These are phyloP conservation scores for Drosophila kohkoa DNA, from an alignment of 1,140 invertebrate genomes.

Conservation along the genomic window DNA sequence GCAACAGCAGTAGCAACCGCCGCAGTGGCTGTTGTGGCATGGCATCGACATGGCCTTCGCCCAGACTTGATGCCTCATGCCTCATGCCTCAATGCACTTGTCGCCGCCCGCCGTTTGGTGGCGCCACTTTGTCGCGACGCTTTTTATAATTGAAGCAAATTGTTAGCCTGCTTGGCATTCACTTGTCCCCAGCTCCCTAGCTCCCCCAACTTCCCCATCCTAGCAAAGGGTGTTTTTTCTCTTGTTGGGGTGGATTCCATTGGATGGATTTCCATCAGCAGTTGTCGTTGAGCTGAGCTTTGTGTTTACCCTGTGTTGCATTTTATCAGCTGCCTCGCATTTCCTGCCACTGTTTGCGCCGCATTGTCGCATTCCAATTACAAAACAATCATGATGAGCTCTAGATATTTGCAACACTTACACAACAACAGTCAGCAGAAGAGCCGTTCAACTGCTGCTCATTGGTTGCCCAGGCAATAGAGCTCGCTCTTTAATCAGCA, in stretches of 20 bases:
- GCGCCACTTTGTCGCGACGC: conserved; percentile 82
- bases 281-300: conserved; percentile 25
- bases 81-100: conserved; percentile 49
- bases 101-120: conserved; percentile 62
- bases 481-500: no score
- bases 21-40: conserved; percentile 5
- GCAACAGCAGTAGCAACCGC: conserved; percentile 9
- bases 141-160: conserved; percentile 83
- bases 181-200: conserved; percentile 46
- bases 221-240: neutral
- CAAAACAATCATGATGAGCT: conserved; percentile 81
- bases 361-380: conserved; percentile 79
- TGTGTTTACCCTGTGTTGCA: conserved; percentile 51
- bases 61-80: conserved; percentile 20
- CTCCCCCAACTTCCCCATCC: neutral
- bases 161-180: conserved; percentile 78
- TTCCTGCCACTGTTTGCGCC: conserved; percentile 42
- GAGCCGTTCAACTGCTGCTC: no score
- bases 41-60: conserved; percentile 34
- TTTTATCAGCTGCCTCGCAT: conserved; percentile 54
- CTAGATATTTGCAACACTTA: conserved; percentile 61
- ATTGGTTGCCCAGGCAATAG: no score
- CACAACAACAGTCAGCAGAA: conserved; percentile 6
- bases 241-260: neutral
- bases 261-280: neutral